A percentile compares a stretch with the other conserved stretches of the same genome.
Evolutionary conservation across 2,113 vertebrate species (phyloP).

Genomic region (Cyanoderma ruficeps): DNA sequence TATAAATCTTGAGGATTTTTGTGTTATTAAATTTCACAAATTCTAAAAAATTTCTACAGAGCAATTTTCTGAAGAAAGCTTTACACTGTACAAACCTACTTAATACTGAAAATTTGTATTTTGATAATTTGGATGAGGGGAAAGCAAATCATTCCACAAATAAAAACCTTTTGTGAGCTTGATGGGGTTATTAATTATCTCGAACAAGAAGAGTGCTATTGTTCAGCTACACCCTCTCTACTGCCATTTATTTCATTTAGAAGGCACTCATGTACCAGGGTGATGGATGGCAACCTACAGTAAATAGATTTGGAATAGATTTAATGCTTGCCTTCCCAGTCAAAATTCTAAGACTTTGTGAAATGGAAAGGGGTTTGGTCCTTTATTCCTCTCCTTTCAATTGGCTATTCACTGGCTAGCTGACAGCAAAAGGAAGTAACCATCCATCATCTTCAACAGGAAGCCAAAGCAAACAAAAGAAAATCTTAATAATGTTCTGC

Average conservation of each 20-base stretch:
- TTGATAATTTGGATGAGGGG: background rate
- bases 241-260: slow-evolving; percentile 4
- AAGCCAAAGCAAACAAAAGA: background rate
- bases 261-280: background rate
- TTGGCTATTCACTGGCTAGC: background rate
- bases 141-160: background rate
- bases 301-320: slow-evolving; percentile 9
- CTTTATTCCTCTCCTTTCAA: background rate
- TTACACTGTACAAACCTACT: background rate
- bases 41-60: background rate
- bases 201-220: background rate
- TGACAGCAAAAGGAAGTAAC: slow-evolving; percentile 5
- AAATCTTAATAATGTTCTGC: slow-evolving; percentile 11
- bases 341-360: background rate
- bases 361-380: background rate
- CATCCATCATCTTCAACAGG: background rate
- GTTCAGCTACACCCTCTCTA: background rate
- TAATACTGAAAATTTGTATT: background rate
- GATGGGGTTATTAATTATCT: background rate
- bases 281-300: background rate
- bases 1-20: background rate
- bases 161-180: background rate
- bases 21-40: background rate
- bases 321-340: background rate
- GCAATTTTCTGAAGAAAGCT: background rate